These are phyloP conservation scores for Canis aureus DNA, from an alignment of 2,113 vertebrate species.

Conservation along the genomic window DNA sequence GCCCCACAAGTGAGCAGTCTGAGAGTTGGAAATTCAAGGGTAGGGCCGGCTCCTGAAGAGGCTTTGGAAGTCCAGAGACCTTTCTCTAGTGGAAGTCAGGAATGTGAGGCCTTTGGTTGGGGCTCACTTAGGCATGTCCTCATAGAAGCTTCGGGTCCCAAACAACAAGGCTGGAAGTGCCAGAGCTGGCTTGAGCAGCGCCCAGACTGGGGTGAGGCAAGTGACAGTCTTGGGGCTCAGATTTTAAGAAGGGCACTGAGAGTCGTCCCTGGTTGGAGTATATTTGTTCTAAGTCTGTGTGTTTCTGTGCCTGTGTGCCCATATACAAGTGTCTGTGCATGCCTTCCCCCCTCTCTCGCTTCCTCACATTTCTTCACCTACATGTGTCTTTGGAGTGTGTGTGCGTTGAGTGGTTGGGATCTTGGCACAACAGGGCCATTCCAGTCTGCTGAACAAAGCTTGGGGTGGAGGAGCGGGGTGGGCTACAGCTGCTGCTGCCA, in stretches of 20 bases:
- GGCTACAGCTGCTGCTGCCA: slow-evolving; percentile 28
- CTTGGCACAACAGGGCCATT: background rate
- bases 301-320: background rate
- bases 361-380: background rate
- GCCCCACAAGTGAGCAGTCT: background rate
- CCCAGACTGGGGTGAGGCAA: background rate
- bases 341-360: background rate
- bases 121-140: background rate
- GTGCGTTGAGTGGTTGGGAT: background rate
- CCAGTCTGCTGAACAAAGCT: slow-evolving; percentile 60
- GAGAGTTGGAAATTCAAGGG: background rate
- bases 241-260: background rate
- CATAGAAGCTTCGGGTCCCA: background rate
- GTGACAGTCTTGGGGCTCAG: background rate
- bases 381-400: background rate
- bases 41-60: background rate
- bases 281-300: background rate
- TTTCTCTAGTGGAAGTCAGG: background rate
- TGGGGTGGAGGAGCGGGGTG: background rate
- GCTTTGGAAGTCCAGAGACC: background rate
- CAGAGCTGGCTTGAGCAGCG: background rate
- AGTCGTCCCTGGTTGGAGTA: background rate
- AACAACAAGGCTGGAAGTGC: background rate
- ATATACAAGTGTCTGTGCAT: background rate
- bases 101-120: background rate